Base-by-base conservation (phyloP, 2,113 vertebrate genomes). In the Alaudala cheleensis region DNA sequence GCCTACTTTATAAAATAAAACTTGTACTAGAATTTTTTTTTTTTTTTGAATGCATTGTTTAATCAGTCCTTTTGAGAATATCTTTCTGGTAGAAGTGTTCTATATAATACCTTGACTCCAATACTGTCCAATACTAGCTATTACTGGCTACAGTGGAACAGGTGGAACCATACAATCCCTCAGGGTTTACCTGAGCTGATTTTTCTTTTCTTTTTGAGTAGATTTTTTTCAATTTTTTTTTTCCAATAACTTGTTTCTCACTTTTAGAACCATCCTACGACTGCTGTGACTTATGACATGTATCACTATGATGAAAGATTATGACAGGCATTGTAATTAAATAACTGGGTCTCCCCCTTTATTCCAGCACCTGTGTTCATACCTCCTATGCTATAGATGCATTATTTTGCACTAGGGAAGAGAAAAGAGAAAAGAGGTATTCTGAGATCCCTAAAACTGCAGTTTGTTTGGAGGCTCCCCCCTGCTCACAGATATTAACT, bases 401-500 rank as follows among this genome's bases (percentile, higher is more conserved):
- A 74, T 7, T 3, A 44, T 64, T 86, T 69, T 92, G 12, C 17
- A 37, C 14, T 18, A 53, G 10, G 12, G 14, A 69, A 80, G 6
- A 64, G 14, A 13, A 73, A 37, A 37, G 19, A 70, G 29, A 81
- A 87, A 88, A 80, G 49, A 64, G 11, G 5, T 47, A 58, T 66
- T 83, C 51, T 79, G 76, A 83, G 42, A 79, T 66, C 47, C 24
- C 18, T 91, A 50, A 92, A 95, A 28, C 28, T 60, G 31, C 17
- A 28, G 8, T 76, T 91, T 97, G 60, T 96, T 96, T 86, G 54
- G 45, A 88, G 45, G 73, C 18, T 90, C 25, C 76, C 53, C 86
- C 50, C 61, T 88, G 66, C 62, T 92, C 54, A 54, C 34, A 72
- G 51, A 42, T 77, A 86, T 92, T 74, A 93, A 66, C 49, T 91